These are phyloP conservation scores for Epizoanthus scotinus DNA, from an alignment of 92 coral and sea anemone species.

Conservation along the genomic window DNA sequence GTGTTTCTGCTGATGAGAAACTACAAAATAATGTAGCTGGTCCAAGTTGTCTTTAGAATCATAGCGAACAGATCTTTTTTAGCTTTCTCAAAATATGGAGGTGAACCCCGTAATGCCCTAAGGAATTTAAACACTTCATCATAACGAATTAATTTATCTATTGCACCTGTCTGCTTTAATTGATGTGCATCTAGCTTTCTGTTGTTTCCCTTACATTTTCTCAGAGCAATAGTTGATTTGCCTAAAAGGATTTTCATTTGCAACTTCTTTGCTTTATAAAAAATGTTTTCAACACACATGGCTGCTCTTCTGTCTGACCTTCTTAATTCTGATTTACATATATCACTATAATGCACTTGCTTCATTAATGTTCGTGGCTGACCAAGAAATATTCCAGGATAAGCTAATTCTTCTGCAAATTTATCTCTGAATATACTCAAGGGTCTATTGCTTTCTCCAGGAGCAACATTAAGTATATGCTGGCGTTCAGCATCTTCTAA, in stretches of 20 bases:
- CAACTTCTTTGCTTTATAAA: constrained; percentile 58
- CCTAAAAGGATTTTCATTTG: constrained; percentile 69
- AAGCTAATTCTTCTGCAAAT: constrained; percentile 71
- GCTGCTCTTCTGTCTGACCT: constrained; percentile 68
- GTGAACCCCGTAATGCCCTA: constrained; percentile 68
- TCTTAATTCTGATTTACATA: constrained; percentile 56
- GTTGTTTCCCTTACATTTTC: constrained; percentile 58
- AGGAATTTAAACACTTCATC: constrained; percentile 59
- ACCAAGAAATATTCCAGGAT: constrained; percentile 78
- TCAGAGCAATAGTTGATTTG: constrained; percentile 47
- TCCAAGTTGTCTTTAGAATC: constrained; percentile 55
- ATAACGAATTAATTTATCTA: constrained; percentile 51
- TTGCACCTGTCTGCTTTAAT: constrained; percentile 51
- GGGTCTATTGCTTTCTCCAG: constrained; percentile 67
- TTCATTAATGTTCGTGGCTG: constrained; percentile 55
- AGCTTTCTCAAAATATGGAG: too few relatives aligned
- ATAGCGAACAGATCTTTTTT: constrained; percentile 61
- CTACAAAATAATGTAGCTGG: too few relatives aligned
- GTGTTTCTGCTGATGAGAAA: constrained; percentile 66
- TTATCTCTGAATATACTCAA: constrained; percentile 68
- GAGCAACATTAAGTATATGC: constrained; percentile 65
- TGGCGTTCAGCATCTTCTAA: constrained; percentile 65
- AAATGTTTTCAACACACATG: constrained; percentile 64
- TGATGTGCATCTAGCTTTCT: constrained; percentile 45
- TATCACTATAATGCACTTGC: constrained; percentile 34